Conservation (phyloP, 2,113 vertebrate genomes). For the Dasyornis broadbenti region DNA sequence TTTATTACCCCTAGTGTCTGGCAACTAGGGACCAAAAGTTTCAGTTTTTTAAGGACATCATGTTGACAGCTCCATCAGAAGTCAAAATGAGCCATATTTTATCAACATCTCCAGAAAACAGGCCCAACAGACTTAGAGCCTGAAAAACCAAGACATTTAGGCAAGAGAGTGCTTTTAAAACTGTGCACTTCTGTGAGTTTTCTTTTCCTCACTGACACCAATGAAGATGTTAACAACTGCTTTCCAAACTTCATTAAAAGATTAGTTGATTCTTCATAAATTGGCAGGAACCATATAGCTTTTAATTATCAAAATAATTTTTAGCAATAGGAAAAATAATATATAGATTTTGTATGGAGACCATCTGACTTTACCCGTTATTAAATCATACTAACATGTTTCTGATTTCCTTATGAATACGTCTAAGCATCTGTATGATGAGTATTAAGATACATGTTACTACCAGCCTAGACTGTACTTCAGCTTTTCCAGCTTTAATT, state of each 20-base stretch:
- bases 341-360: background rate
- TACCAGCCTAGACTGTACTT: background rate
- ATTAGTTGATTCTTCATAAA: background rate
- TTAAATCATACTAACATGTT: background rate
- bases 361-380: background rate
- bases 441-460: background rate
- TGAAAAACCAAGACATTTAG: background rate
- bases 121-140: fast-evolving
- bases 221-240: background rate
- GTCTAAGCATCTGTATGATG: background rate
- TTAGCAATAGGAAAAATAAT: background rate
- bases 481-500: background rate
- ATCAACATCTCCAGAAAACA: background rate
- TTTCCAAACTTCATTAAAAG: background rate
- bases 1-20: no score
- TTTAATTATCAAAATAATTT: background rate
- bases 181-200: background rate
- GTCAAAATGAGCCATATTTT: background rate
- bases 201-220: background rate
- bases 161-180: background rate
- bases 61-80: background rate
- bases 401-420: background rate
- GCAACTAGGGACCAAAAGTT: background rate
- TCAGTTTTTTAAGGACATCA: background rate
- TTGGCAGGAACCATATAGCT: background rate